Evolutionary conservation across 2,888 invertebrate genomes (phyloP), one percentile per base, ranked within the genome.

Genomic region (Drosophila prolongata): DNA sequence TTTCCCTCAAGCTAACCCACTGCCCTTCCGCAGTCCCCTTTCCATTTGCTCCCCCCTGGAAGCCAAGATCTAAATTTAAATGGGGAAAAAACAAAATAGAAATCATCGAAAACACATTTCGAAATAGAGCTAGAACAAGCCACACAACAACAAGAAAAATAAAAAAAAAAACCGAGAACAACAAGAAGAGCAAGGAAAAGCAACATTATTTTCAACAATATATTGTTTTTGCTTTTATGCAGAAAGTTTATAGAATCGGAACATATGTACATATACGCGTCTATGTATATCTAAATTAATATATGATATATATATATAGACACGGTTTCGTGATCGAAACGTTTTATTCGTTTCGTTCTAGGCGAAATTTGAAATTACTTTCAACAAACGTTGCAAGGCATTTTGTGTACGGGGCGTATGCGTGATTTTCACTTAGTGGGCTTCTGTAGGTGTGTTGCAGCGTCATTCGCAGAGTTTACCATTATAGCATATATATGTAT

Each of bases 71-170:
- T 69, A 69, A 43, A 72, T 69, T 69, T 72, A 73, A 70, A 49
- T 40, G 38, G 71, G 34, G 50, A 50, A 73, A 73, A 50, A 75
- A 43, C 42, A 46, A 75, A 67, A 74, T 52, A 62, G 49, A 73
- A 43, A 73, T 71, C 50, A 68, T 70, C 59, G 71, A 64, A 50
- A 70, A 70, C 47, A 65, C 55, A 70, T 71, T 71, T 71, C 74
- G 56, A 71, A 74, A 71, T 49, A 56, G 42, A 67, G 44, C 35
- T n/a, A 42, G 44, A 47, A 47, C 30, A 47, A 47, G 58, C 14
- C 40, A 43, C 30, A 34, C 10, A 30, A 52, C 38, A 56, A 37
- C 6, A 3, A 43, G 42, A 16, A 10, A 16, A 10, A n/a, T 3
- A 3, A 19, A 2, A 46, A 24, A 44, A 43, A 13, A 3, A 44